Percentiles rank a stretch among this genome's conserved stretches.
Evolutionary conservation across 2,113 vertebrate species (phyloP).

Genomic region (Ancistrus triradiatus): DNA sequence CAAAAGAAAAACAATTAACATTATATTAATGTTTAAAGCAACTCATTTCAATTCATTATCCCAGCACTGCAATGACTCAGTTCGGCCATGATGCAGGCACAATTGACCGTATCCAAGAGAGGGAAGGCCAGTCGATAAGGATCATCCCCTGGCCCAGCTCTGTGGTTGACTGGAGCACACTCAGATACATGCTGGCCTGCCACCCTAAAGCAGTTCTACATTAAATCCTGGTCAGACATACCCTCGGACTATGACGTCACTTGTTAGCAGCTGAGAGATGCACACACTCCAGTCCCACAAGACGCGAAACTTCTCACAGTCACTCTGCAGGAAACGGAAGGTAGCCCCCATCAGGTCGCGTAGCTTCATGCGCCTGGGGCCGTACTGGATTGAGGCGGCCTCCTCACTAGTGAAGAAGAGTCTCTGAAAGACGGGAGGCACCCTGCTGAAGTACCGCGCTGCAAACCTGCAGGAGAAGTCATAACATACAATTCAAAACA

Average conservation of each 20-base stretch:
- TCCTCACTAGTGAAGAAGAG: conserved; percentile 92
- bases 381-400: conserved; percentile 82
- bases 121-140: no score
- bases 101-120: no score
- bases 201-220: no score
- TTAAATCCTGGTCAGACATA: no score
- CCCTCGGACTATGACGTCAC: conserved; percentile 91
- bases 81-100: no score
- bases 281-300: conserved; percentile 98
- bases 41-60: no score
- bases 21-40: background rate
- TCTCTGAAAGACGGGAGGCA: conserved; percentile 91
- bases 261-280: conserved; percentile 88
- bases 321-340: conserved; percentile 82
- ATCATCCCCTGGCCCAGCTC: no score
- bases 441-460: conserved; percentile 81
- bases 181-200: no score
- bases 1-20: conserved; percentile 43
- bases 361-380: conserved; percentile 89
- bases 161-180: no score
- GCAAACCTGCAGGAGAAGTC: conserved; percentile 85
- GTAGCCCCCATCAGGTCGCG: conserved; percentile 95
- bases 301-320: conserved; percentile 77
- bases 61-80: no score
- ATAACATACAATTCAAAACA: no score